A percentile compares a stretch with the other conserved stretches of the same genome.
Conservation (phyloP, 2,113 vertebrate genomes). For the Perca schrenkii region DNA sequence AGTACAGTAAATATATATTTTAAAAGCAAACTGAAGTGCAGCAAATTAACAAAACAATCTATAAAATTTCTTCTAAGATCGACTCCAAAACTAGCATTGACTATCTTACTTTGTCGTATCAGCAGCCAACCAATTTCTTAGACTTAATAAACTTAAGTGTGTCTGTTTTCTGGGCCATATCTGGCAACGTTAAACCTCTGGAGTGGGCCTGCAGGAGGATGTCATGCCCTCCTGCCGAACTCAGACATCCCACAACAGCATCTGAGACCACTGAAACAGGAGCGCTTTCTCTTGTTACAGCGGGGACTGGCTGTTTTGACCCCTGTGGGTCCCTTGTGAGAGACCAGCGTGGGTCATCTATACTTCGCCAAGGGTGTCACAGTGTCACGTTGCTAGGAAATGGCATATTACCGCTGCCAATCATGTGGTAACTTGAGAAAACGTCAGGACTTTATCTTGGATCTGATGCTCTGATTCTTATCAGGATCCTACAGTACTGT, state of each 20-base stretch:
- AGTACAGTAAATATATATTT: conserved; percentile 18
- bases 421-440: conserved; percentile 66
- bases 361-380: conserved; percentile 61
- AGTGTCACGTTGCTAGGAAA: conserved; percentile 76
- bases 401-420: conserved; percentile 72
- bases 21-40: conserved; percentile 2
- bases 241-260: conserved; percentile 20
- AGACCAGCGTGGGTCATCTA: conserved; percentile 74
- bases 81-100: neutral
- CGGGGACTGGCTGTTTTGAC: conserved; percentile 45
- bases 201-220: conserved; percentile 23
- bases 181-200: conserved; percentile 59
- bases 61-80: neutral
- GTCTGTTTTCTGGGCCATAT: conserved; percentile 43
- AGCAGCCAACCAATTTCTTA: conserved; percentile 16
- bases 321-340: conserved; percentile 65
- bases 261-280: conserved; percentile 61
- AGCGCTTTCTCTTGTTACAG: conserved; percentile 71
- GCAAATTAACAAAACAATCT: neutral
- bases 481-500: conserved; percentile 23
- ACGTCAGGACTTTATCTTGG: conserved; percentile 35
- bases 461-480: conserved; percentile 44
- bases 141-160: conserved; percentile 44
- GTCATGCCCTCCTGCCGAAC: conserved; percentile 52
- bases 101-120: neutral